Conservation (phyloP, 2,113 vertebrate genomes). For the Pseudonaja textilis region DNA sequence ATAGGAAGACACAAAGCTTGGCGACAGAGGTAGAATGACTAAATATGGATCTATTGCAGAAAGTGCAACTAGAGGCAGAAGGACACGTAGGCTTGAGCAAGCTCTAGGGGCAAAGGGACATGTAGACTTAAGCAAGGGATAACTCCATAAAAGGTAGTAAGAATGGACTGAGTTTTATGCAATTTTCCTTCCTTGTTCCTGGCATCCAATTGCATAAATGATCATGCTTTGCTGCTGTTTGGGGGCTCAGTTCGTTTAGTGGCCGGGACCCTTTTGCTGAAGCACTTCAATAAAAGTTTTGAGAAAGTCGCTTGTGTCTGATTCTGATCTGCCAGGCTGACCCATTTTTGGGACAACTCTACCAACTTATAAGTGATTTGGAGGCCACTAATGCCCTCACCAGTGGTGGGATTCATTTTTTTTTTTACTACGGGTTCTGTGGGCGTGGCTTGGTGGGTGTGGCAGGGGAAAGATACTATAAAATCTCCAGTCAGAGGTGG, state of each 20-base stretch:
- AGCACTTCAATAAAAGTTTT: not conserved
- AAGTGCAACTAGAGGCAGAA: not conserved
- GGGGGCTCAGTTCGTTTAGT: not conserved
- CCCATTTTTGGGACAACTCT: not conserved
- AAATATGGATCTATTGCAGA: not conserved
- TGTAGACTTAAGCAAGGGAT: not conserved
- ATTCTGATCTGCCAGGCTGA: not conserved
- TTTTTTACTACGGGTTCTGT: no score
- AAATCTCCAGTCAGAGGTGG: no score
- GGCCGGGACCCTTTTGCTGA: not conserved
- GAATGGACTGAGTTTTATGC: not conserved
- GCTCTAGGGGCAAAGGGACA: not conserved
- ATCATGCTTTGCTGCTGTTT: not conserved
- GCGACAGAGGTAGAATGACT: not conserved
- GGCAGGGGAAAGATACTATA: no score
- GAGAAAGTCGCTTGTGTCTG: not conserved
- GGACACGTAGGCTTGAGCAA: not conserved
- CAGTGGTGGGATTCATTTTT: no score
- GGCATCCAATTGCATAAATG: not conserved
- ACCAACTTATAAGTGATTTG: not conserved
- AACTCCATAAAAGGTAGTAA: not conserved
- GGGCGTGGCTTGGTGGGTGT: no score
- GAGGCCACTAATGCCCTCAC: not conserved
- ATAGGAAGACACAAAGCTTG: not conserved
- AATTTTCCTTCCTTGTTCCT: not conserved